Percentiles rank a stretch among this genome's conserved stretches.
Conservation (phyloP, 2,797 vertebrate genomes). For the Neosilurus hyrtlii region DNA sequence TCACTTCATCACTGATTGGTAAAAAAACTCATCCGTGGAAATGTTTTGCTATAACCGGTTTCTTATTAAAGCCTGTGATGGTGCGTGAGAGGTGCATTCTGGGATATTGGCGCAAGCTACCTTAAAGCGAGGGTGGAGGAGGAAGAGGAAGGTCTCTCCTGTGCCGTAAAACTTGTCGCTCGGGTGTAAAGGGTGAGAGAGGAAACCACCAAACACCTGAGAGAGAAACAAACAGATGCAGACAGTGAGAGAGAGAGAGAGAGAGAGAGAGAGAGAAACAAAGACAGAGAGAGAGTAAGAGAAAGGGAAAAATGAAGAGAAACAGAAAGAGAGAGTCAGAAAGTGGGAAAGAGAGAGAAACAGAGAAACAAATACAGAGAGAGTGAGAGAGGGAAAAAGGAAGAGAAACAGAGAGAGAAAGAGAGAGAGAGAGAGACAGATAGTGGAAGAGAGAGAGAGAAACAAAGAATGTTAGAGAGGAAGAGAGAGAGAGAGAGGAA, state of each 20-base stretch:
- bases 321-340: no score
- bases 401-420: slow-evolving; percentile 63
- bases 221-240: not conserved
- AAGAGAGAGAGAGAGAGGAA: slow-evolving; percentile 70
- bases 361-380: no score
- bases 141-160: slow-evolving; percentile 81
- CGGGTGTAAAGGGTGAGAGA: slow-evolving; percentile 74
- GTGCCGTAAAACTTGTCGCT: slow-evolving; percentile 80
- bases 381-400: slow-evolving; percentile 65
- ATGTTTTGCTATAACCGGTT: no score
- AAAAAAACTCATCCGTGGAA: no score
- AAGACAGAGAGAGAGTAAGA: slow-evolving; percentile 75
- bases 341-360: no score
- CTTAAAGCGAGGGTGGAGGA: slow-evolving; percentile 79
- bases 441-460: no score
- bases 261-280: slow-evolving; percentile 37
- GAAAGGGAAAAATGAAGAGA: not conserved
- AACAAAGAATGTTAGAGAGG: no score
- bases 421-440: slow-evolving; percentile 74
- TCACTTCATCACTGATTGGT: not conserved
- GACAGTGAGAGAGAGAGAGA: slow-evolving; percentile 14
- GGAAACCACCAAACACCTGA: slow-evolving; percentile 78
- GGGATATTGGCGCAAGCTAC: slow-evolving; percentile 52
- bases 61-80: not conserved
- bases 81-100: not conserved